A percentile compares a stretch with the other conserved stretches of the same genome.
These are phyloP conservation scores for Anthrax anthrax DNA, from an alignment of 2,888 invertebrate species.

Conservation along the genomic window DNA sequence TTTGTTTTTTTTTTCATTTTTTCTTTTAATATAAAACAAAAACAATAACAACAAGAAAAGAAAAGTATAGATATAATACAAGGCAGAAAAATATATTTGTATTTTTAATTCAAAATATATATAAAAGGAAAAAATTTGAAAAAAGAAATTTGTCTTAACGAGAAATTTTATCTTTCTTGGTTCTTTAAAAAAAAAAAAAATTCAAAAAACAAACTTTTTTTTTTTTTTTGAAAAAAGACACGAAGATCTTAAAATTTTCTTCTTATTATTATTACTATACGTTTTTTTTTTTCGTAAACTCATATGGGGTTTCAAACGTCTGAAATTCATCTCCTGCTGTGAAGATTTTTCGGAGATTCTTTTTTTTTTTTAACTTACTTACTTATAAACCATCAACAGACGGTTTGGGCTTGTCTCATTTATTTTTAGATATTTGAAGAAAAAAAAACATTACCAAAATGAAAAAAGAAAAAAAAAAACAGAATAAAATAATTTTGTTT, in stretches of 20 bases:
- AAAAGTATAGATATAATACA: too few relatives aligned
- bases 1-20: too few relatives aligned
- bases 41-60: too few relatives aligned
- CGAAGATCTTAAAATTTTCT: background rate
- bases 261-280: too few relatives aligned
- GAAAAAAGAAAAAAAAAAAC: background rate
- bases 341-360: background rate
- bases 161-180: background rate
- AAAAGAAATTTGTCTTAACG: background rate
- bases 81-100: too few relatives aligned
- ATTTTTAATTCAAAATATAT: background rate
- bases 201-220: too few relatives aligned
- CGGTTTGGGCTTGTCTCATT: background rate
- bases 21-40: too few relatives aligned
- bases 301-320: background rate
- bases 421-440: background rate
- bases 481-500: background rate
- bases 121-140: background rate
- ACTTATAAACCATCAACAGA: background rate
- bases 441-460: background rate
- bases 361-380: background rate
- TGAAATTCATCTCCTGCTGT: background rate
- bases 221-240: background rate
- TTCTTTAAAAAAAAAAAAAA: background rate
- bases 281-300: background rate